A percentile compares a stretch with the other conserved stretches of the same genome.
Conservation (phyloP, 2,113 vertebrate genomes). For the Australoheros scitulus region DNA sequence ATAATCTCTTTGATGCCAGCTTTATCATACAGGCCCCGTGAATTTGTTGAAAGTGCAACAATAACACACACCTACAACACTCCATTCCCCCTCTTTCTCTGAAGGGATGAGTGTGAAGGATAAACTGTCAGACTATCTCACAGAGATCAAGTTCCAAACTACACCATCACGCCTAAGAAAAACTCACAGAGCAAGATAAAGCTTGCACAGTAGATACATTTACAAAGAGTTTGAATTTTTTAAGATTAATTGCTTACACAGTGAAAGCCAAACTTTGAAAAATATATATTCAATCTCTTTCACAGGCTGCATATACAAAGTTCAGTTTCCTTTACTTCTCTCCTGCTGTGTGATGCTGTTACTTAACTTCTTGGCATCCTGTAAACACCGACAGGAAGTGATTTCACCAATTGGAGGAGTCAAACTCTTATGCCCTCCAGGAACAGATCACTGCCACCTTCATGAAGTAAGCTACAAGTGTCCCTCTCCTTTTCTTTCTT, state of each 20-base stretch:
- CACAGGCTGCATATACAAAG: background rate
- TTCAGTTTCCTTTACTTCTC: conserved; percentile 24
- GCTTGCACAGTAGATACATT: conserved; percentile 50
- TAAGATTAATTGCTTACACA: conserved; percentile 5
- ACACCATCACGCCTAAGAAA: conserved; percentile 27
- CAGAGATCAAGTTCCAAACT: conserved; percentile 77
- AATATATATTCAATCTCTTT: conserved; percentile 26
- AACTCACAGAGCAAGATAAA: conserved; percentile 46
- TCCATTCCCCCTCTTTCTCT: conserved; percentile 51
- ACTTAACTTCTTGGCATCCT: conserved; percentile 48
- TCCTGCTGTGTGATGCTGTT: conserved; percentile 26
- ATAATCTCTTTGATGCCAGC: conserved; percentile 55
- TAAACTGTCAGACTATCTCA: conserved; percentile 76
- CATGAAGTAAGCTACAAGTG: conserved; percentile 49
- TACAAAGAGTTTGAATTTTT: conserved; percentile 1
- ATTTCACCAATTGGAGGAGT: conserved; percentile 64
- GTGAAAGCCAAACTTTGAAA: background rate
- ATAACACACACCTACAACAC: conserved; percentile 76
- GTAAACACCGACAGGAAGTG: conserved; percentile 72
- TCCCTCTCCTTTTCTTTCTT: background rate
- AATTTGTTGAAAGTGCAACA: conserved; percentile 74
- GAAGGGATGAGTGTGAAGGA: conserved; percentile 70
- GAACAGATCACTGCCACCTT: conserved; percentile 63
- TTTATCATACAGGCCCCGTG: conserved; percentile 52
- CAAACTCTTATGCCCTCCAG: conserved; percentile 53